Conservation (phyloP, 1,140 invertebrate species). For the Bicyclus anynana region DNA sequence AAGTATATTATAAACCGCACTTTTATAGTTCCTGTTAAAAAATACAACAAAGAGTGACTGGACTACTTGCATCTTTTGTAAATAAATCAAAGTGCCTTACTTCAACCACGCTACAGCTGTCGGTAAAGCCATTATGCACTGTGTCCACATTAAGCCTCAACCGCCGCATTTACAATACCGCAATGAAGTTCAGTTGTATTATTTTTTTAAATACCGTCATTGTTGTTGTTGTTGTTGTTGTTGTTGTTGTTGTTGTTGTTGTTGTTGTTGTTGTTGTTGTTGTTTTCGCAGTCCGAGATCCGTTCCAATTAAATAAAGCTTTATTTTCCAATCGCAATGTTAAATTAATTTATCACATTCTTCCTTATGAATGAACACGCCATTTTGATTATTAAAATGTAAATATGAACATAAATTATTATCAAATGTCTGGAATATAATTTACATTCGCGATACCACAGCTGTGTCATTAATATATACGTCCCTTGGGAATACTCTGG, state of each 20-base stretch:
- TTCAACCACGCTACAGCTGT: neutral
- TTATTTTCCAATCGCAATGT: too few relatives aligned
- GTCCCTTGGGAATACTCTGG: conserved; percentile 45
- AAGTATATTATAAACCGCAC: too few relatives aligned
- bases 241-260: too few relatives aligned
- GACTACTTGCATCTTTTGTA: neutral
- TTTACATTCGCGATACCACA: conserved; percentile 35
- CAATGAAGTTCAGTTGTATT: too few relatives aligned
- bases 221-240: too few relatives aligned
- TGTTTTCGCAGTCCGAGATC: too few relatives aligned
- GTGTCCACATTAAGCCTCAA: neutral
- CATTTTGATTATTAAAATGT: neutral
- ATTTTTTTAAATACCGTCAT: too few relatives aligned
- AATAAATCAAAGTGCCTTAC: neutral
- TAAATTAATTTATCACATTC: neutral
- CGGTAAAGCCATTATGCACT: neutral
- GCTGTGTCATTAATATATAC: conserved; percentile 66
- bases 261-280: too few relatives aligned
- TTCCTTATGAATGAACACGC: neutral
- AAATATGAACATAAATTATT: neutral
- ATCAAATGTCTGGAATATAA: neutral
- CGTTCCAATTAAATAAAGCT: too few relatives aligned
- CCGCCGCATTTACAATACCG: neutral
- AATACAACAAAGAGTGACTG: neutral
- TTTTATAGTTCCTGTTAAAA: too few relatives aligned